A percentile compares a stretch with the other conserved stretches of the same genome.
Conservation (phyloP, 2,797 vertebrate species). For the Fistularia commersonii region DNA sequence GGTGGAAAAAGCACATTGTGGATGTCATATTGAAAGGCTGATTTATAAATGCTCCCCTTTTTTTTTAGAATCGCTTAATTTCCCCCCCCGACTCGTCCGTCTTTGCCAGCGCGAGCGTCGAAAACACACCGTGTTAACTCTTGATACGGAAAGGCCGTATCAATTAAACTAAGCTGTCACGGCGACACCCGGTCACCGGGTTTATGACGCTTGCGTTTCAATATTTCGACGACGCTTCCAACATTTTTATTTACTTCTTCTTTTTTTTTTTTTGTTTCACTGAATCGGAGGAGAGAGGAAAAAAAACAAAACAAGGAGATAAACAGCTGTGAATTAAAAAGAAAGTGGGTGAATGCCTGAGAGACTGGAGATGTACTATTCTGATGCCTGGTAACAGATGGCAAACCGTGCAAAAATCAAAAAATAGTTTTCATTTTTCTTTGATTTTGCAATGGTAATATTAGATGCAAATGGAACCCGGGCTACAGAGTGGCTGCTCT, state of each 20-base stretch:
- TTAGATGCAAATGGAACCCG: conserved; percentile 70
- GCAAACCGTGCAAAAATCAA: conserved; percentile 74
- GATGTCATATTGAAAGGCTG: conserved; percentile 40
- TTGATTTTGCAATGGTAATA: conserved; percentile 72
- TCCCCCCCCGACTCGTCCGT: background rate
- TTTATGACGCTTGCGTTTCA: conserved; percentile 59
- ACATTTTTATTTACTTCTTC: no score
- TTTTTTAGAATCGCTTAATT: no score
- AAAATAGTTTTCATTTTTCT: conserved; percentile 70
- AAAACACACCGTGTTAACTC: background rate
- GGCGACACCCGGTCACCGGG: conserved; percentile 37
- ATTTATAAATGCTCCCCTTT: no score
- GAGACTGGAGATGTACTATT: conserved; percentile 60
- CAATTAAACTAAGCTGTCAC: conserved; percentile 28
- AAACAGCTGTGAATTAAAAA: conserved; percentile 50
- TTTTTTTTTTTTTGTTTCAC: conserved; percentile 54
- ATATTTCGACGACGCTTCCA: conserved; percentile 42
- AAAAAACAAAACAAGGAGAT: conserved; percentile 11
- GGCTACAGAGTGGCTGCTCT: conserved; percentile 62
- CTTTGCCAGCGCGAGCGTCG: background rate
- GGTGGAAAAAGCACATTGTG: conserved; percentile 27
- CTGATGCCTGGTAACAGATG: conserved; percentile 75
- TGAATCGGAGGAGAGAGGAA: conserved; percentile 25
- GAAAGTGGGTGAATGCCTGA: conserved; percentile 57
- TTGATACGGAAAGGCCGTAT: conserved; percentile 8